Evolutionary conservation across 2,113 vertebrate species (phyloP).

Genomic region (Phrynocephalus versicolor): DNA sequence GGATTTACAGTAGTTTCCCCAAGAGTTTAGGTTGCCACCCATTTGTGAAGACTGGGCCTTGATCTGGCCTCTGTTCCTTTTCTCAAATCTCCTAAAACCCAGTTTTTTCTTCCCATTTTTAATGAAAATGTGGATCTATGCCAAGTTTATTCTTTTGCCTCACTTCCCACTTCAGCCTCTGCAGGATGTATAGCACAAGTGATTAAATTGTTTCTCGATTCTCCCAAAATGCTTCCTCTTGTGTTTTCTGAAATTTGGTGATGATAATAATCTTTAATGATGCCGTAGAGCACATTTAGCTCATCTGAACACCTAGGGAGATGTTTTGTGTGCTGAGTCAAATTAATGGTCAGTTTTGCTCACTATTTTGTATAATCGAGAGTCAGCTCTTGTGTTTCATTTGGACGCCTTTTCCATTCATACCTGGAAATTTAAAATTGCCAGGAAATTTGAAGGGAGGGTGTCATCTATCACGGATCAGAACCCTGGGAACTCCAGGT

Average conservation of each 20-base stretch:
- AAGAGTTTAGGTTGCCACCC: not conserved
- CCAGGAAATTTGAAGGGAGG: no score
- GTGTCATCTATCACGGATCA: no score
- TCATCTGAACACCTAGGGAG: not conserved
- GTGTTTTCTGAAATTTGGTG: not conserved
- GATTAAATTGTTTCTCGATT: no score
- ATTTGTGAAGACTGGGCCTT: not conserved
- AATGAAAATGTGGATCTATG: not conserved
- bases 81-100: not conserved
- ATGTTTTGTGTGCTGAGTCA: not conserved
- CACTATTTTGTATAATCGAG: not conserved
- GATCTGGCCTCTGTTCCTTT: not conserved
- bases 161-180: not conserved
- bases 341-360: not conserved
- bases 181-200: not conserved
- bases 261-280: not conserved
- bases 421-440: not conserved
- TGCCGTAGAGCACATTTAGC: no score
- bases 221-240: not conserved
- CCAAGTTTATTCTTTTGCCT: not conserved
- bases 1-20: not conserved
- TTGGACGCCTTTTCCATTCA: not conserved
- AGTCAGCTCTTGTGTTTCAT: not conserved
- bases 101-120: not conserved
- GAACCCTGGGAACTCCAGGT: no score